Evolutionary conservation across 2,113 vertebrate species (phyloP), one percentile per base, ranked within the genome.

Genomic region (Syngnathus floridae): DNA sequence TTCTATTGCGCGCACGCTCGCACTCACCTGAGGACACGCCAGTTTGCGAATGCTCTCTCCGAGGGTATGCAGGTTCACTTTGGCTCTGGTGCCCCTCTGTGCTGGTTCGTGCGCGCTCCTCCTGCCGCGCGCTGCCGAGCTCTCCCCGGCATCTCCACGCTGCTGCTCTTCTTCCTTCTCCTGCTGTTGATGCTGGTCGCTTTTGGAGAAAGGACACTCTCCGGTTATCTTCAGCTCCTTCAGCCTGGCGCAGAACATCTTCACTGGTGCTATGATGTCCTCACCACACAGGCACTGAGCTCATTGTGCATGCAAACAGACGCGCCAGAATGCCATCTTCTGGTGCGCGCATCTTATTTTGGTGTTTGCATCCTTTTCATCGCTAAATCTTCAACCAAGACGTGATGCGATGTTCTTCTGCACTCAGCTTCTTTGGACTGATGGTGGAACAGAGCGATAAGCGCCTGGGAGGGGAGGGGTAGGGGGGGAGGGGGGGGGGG

Each of bases 201-300:
- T 61, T 61, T 61, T 82, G 74, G 96, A 96, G 86, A 99, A 98
- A 8, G 95, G 95, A 76, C 96, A 99, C 63, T 99, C 96, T 69
- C 94, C 95, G 38, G 94, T 91, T 75, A 98, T 92, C 82, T 97
- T 95, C 79, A 98, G 90, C 38, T 98, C 95, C 82, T 97, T 98
- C 75, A 99, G 88, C 90, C 95, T 98, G 45, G 94, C 91, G 84
- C 96, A 99, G 87, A 99, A 99, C 96, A 99, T 99, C 69, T 92
- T 90, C 61, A 57, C 35, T 19, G 38, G 38, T 64, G 66, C 70
- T 62, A 66, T 46, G 41, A 16, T 73, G 64, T 62, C 43, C 52
- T 60, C 58, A 60, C 58, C 58, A 14, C 37, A 41, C 37, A 21
- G 37, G 17, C 58, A 4, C 58, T 40, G 37, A 40, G 37, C 58